Evolutionary conservation across 2,888 invertebrate species (phyloP), one percentile per base, ranked within the genome.

Genomic region (Meteorus cinctellus): DNA sequence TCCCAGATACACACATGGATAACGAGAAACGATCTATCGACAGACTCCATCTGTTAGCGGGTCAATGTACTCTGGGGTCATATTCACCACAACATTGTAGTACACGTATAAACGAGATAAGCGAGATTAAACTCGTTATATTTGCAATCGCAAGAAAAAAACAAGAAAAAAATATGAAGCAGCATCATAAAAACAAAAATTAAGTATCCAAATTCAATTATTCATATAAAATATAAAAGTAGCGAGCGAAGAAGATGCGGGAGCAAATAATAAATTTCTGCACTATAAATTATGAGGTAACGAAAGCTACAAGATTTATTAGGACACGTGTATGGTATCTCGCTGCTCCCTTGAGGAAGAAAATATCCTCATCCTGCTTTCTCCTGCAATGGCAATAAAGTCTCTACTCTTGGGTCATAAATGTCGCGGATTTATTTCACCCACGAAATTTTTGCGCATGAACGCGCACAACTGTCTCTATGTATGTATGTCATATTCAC

Each of bases 371-470:
- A n/a, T 19, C 19, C 55, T 19, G 4, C 55, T 19, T 8, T 19
- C 55, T 19, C 55, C n/a, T 19, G 19, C 69, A 70, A 60, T 60
- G 41, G 48, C 63, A 62, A 72, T 63, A 63, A 72, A 72, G 63
- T 31, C 29, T 48, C 62, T 24, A 55, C 55, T n/a, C 14, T 41
- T 29, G 63, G 63, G 72, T 72, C 62, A 72, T 72, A 72, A 72
- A 72, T 41, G 72, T 63, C 72, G 62, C 48, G 63, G 72, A 72
- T 72, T 72, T 72, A 72, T 72, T 45, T 72, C 72, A 45, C 29
- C 29, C 24, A 62, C 63, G 62, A 72, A 63, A 27, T 10, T 48
- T 72, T 72, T 48, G 34, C 34, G 45, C 62, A 45, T 65, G 63
- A 48, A 62, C 45, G 48, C 63, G 36, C 27, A 41, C 41, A 24